Base-by-base conservation (phyloP, 2,888 invertebrate genomes). In the Drepanosiphum platanoidis region DNA sequence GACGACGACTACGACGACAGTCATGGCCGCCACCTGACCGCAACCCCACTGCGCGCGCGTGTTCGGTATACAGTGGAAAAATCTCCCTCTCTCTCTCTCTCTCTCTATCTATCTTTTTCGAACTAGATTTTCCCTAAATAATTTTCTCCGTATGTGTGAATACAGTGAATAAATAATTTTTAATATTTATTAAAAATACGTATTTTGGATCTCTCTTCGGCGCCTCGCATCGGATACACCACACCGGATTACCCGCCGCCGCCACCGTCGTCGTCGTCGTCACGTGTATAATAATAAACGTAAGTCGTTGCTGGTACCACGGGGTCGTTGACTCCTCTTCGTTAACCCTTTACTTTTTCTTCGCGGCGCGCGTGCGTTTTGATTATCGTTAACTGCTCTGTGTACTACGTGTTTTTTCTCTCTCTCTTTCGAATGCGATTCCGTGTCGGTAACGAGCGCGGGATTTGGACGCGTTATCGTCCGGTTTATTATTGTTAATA, bases 21-120 rank as follows among this genome's bases (percentile, higher is more conserved):
- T 84, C 84, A 84, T 84, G 84, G 84, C 84, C 75, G 84, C 75
- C 84, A 84, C 84, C 84, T 84, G 84, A 84, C 77, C 84, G 75
- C 84, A 77, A 77, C 84, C 84, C 84, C 77, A 84, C 84, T 75
- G 75, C 68, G 77, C n/a, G 75, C 68, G 84, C 77, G 84, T n/a
- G n/a, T 68, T 34, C 68, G 52, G 82, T 74, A 5, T 9, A 68
- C 64, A n/a, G 84, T 68, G 77, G 36, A 68, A 52, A 46, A 81
- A n/a, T 68, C 18, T 13, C 52, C 11, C n/a, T 58, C 22, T 22
- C 52, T 3, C 1, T 1, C 46, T 1, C 2, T 46, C n/a, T 68
- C 18, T 13, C 52, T 18, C n/a, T 58, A 15, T 22, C 52, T 3
- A 1, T 1, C 46, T 1, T 1, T 46, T 18, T n/a, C n/a, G 18